Conservation (phyloP, 2,797 vertebrate genomes). For the Mormyrops attenuatus region DNA sequence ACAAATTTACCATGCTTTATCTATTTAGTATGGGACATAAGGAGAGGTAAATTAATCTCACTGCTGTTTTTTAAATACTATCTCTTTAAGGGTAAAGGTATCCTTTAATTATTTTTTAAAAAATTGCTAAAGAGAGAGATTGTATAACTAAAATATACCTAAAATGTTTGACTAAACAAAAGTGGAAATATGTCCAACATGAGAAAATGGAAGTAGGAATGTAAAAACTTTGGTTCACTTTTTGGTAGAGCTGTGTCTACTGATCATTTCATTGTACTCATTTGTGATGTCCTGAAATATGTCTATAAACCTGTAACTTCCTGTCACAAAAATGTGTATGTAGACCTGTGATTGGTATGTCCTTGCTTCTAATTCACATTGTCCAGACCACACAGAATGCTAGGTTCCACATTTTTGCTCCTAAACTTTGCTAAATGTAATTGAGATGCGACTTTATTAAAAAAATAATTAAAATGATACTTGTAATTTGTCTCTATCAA, state of each 20-base stretch:
- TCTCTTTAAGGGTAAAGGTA: constrained; percentile 18
- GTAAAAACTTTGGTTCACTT: background rate
- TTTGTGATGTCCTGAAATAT: background rate
- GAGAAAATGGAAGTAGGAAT: background rate
- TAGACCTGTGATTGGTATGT: background rate
- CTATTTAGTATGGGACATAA: background rate
- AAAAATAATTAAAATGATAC: background rate
- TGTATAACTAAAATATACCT: background rate
- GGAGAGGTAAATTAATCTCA: background rate
- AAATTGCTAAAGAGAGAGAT: background rate
- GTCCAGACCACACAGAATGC: background rate
- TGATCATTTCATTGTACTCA: background rate
- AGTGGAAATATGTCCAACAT: background rate
- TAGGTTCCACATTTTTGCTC: background rate
- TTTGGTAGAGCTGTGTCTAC: background rate
- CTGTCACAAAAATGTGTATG: background rate
- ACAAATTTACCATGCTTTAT: background rate
- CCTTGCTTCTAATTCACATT: background rate
- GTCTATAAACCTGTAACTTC: background rate
- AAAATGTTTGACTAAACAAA: background rate
- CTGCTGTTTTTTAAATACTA: constrained; percentile 15
- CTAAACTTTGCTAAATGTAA: background rate
- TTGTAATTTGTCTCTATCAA: background rate
- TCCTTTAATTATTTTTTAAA: constrained; percentile 11
- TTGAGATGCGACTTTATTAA: background rate